Evolutionary conservation across 2,113 vertebrate species (phyloP).

Genomic region (Macquaria ambigua): DNA sequence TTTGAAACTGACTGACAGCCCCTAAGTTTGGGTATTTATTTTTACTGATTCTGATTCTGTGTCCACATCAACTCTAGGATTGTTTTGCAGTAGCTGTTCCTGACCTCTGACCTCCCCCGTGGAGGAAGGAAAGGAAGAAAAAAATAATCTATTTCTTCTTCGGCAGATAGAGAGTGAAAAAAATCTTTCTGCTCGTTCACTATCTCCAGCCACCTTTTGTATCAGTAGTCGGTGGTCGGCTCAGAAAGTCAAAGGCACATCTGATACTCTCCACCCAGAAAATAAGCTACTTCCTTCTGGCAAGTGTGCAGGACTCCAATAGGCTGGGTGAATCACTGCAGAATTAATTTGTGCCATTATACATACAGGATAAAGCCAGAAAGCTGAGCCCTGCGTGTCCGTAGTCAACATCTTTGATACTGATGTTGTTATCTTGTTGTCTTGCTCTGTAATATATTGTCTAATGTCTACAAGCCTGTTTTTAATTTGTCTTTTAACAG

Average conservation of each 20-base stretch:
- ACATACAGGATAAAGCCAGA: not conserved
- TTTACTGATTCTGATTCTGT: not conserved
- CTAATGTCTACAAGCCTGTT: too few relatives aligned
- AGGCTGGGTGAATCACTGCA: too few relatives aligned
- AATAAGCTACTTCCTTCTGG: too few relatives aligned
- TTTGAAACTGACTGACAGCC: not conserved
- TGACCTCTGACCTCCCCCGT: not conserved
- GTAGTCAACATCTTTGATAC: too few relatives aligned
- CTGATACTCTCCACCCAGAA: too few relatives aligned
- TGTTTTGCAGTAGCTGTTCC: not conserved
- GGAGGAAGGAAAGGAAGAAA: not conserved
- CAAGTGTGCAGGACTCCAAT: too few relatives aligned
- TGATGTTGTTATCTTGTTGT: too few relatives aligned
- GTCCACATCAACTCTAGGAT: not conserved
- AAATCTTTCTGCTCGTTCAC: not conserved
- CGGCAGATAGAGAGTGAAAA: not conserved
- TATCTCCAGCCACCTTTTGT: not conserved
- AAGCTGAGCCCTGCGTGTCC: not conserved
- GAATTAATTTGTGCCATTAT: not conserved
- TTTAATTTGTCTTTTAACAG: too few relatives aligned
- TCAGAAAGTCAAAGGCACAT: too few relatives aligned
- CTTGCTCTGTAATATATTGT: too few relatives aligned
- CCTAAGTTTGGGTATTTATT: not conserved
- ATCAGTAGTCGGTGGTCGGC: not conserved
- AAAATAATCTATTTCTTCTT: not conserved